Base-by-base conservation (phyloP, 2,113 vertebrate species). In the Furnarius figulus region DNA sequence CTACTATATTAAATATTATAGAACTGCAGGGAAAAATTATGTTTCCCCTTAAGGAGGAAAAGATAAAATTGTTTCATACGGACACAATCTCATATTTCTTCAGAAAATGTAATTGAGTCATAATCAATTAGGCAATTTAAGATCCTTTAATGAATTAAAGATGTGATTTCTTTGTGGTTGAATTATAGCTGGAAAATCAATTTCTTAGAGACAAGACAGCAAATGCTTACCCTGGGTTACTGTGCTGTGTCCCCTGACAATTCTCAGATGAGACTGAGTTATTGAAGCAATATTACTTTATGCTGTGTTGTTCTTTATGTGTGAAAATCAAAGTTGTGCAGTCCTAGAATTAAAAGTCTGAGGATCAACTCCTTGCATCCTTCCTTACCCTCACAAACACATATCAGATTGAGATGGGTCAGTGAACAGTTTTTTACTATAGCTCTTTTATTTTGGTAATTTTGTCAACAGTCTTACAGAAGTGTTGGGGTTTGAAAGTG, bases 71-170 rank as follows among this genome's bases (percentile, higher is more conserved):
- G 71, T 90, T 95, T 87, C 80, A 79, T 70, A 94, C 42, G 68
- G 37, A 70, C 33, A 31, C 73, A 97, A 92, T 58, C 85, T 95
- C 96, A 87, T 96, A 96, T 52, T 80, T 90, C 72, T 84, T 68
- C 86, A 97, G 87, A 96, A 97, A 96, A 67, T 40, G 70, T 89
- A 97, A 96, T 65, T 85, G 79, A 97, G 89, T 89, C 19, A 5
- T 96, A 96, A 97, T 90, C 92, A 95, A 97, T 97, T 96, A 95
- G 92, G 94, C 94, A 96, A 97, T 97, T 97, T 95, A 96, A 96
- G 97, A 97, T 77, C 61, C 74, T 89, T 65, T 93, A 97, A 96
- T 90, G 44, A 94, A 79, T 97, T 97, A 97, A 98, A 91, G n/a
- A 92, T 50, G 95, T 87, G 47, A 96, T 93, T 97, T 92, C 89